Percentiles rank a stretch among this genome's conserved stretches.
phyloP scores from a whole-genome alignment of 2,888 invertebrate genomes.

The Pheosia gnoma region DNA sequence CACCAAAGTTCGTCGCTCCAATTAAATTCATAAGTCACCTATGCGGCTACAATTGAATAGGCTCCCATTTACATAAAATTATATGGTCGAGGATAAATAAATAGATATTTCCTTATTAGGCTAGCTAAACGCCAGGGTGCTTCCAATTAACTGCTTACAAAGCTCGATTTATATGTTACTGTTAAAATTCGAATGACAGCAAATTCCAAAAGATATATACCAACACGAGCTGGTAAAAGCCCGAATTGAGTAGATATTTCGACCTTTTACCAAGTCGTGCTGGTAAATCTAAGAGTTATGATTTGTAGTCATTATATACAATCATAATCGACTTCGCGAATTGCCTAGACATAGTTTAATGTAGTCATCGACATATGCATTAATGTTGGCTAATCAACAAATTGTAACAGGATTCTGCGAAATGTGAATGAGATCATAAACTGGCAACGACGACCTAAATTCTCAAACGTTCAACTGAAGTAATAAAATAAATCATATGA shows the following conservation, averaged over 20 bases:
- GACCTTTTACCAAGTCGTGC: too few relatives aligned
- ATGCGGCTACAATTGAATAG: constrained; percentile 34
- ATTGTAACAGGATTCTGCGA: constrained; percentile 19
- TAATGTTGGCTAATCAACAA: constrained; percentile 16
- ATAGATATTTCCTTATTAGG: constrained; percentile 36
- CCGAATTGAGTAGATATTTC: too few relatives aligned
- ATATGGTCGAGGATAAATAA: constrained; percentile 29
- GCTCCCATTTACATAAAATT: constrained; percentile 41
- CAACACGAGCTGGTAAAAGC: too few relatives aligned
- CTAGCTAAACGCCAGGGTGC: constrained; percentile 19
- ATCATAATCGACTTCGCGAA: constrained; percentile 7
- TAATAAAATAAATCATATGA: constrained; percentile 45
- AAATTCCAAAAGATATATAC: too few relatives aligned
- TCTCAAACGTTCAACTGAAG: constrained; percentile 25
- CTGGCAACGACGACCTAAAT: constrained; percentile 20
- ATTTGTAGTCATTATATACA: constrained; percentile 9
- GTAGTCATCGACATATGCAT: not conserved
- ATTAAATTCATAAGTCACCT: constrained; percentile 11
- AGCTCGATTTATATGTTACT: constrained; percentile 21
- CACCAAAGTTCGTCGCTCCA: too few relatives aligned
- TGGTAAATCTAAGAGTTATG: too few relatives aligned
- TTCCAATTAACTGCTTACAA: constrained; percentile 28
- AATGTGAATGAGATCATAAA: constrained; percentile 28
- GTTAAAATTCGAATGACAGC: too few relatives aligned
- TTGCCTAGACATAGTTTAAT: not conserved